Base-by-base conservation (phyloP, 1,140 invertebrate species). In the Heliothis virescens region DNA sequence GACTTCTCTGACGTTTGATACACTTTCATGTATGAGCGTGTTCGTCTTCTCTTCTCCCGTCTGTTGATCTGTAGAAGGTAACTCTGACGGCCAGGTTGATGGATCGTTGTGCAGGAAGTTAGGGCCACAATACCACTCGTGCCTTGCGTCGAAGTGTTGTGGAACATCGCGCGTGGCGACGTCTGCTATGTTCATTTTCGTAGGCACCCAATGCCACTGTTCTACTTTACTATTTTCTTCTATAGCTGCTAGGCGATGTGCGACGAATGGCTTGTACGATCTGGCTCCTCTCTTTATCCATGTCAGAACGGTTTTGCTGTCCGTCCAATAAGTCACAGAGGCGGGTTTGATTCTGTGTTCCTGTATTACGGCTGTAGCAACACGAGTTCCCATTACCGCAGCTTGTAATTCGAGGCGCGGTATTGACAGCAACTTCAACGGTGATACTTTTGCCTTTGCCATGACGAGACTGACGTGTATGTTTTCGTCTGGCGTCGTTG, bases 201-300 rank as follows among this genome's bases (percentile, higher is more conserved):
- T 57, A 10, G 80, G 80, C 3, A 81, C 29, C 74, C 74, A 81
- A 1, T 21, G 18, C 87, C 87, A 89, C 3, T 88, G 80, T 1
- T 57, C 21, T 0, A 50, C 18, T 50, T 18, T 50, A 12, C 15
- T 50, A 13, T 13, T 11, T 11, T 15, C n/a, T 57, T 47, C 12
- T 77, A 89, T 86, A 74, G 83, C 84, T 0, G 77, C 83, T 0
- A 89, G 1, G 0, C 87, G 63, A 50, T 89, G 86, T 3, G 87
- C 77, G 3, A 89, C 88, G 75, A 87, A 88, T 3, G 69, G 67
- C 71, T 88, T 83, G 59, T 60, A 85, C 2, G n/a, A 9, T 29
- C 86, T 18, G 5, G 83, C 0, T 72, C n/a, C n/a, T n/a, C n/a
- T n/a, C n/a, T n/a, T n/a, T n/a, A n/a, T n/a, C n/a, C n/a, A n/a